A percentile compares a stretch with the other conserved stretches of the same genome.
phyloP scores from a whole-genome alignment of 2,113 vertebrate genomes.

The Hemicordylus capensis region DNA sequence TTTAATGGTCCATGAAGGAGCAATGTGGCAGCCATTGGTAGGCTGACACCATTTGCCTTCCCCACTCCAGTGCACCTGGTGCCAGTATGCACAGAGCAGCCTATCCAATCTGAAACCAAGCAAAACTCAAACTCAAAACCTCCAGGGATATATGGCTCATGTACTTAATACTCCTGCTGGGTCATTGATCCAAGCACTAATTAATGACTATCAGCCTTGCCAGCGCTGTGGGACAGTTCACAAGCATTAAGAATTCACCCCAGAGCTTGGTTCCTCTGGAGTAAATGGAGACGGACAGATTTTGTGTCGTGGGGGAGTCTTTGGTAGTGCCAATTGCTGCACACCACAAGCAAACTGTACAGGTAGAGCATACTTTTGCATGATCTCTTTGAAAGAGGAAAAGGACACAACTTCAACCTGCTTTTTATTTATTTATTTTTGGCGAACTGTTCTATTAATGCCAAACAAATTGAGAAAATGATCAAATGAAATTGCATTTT shows the following conservation, averaged over 20 bases:
- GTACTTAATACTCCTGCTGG: background rate
- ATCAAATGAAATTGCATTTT: slow-evolving; percentile 96
- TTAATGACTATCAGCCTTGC: rapidly evolving
- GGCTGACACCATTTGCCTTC: background rate
- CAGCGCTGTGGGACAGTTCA: slow-evolving; percentile 15
- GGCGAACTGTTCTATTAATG: slow-evolving; percentile 94
- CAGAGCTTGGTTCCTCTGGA: background rate
- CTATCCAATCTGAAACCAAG: background rate
- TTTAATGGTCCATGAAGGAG: too few relatives aligned
- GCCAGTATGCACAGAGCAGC: background rate
- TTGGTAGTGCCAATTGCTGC: slow-evolving; percentile 49
- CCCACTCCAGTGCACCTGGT: too few relatives aligned
- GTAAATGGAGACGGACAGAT: background rate
- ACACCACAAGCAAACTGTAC: slow-evolving; percentile 57
- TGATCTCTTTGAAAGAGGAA: slow-evolving; percentile 86
- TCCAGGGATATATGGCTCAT: background rate
- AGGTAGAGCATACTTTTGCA: slow-evolving; percentile 82
- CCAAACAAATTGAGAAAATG: slow-evolving; percentile 98
- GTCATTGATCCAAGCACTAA: background rate
- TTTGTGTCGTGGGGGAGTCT: slow-evolving; percentile 33
- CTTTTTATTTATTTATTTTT: slow-evolving; percentile 70
- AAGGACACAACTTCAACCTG: slow-evolving; percentile 88
- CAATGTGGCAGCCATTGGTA: too few relatives aligned
- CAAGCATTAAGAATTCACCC: slow-evolving; percentile 1
- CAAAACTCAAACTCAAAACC: background rate